Base-by-base conservation (phyloP, 2,888 invertebrate species). In the Lagria hirta region DNA sequence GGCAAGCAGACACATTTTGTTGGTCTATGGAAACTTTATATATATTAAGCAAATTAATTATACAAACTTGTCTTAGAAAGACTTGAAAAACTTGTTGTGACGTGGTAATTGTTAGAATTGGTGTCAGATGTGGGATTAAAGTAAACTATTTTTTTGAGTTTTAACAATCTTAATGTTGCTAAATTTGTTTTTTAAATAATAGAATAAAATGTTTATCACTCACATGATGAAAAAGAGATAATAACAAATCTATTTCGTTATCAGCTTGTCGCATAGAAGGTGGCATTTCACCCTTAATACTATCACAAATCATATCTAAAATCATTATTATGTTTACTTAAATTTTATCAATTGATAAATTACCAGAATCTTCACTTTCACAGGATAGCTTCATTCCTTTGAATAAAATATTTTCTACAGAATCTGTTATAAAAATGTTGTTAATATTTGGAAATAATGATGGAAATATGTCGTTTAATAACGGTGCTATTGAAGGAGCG, bases 361-460 rank as follows among this genome's bases (percentile, higher is more conserved):
- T 59, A 77, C 77, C 70, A 10, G 78, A 63, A 23, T 70, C 71
- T 24, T 72, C 68, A 1, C 71, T 66, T 22, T 71, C 69, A 47
- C 82, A 81, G 50, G 73, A 73, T 10, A 82, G 64, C 43, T 68
- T 73, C 10, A 79, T 56, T 2, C 82, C 82, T 7, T 77, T 73
- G 50, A 82, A 82, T 29, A 82, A 70, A 10, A 82, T 60, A 22
- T 81, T 78, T 17, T 66, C 71, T 0, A 43, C 32, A 12, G 36
- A 7, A 11, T 24, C 23, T 21, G 37, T 43, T 8, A 23, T 17
- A 32, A 40, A 45, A 20, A 40, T 7, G 20, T 30, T 40, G 17
- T 18, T 33, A 6, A 34, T 21, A 1, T 18, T 17, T 11, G 37
- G 43, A 8, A 15, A 43, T 1, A 43, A 22, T 13, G 16, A 26